A percentile compares a stretch with the other conserved stretches of the same genome.
phyloP scores from a whole-genome alignment of 2,113 vertebrate species.

The Heloderma charlesbogerti region DNA sequence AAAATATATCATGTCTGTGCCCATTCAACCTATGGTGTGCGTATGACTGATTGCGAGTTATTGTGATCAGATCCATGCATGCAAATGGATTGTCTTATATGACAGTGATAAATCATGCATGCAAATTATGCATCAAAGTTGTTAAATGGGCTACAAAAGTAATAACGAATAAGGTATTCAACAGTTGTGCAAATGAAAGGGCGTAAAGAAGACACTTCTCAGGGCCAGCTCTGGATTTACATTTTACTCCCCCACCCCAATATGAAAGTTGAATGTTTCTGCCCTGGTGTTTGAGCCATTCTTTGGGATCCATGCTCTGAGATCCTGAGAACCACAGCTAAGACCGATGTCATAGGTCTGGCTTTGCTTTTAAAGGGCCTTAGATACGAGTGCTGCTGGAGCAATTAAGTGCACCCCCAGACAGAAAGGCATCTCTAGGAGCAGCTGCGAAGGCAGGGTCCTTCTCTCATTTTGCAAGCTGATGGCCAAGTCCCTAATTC shows the following conservation, averaged over 20 bases:
- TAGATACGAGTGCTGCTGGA: background rate
- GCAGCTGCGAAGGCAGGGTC: background rate
- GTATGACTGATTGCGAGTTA: background rate
- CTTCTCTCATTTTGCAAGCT: background rate
- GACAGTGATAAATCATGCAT: background rate
- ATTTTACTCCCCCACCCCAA: background rate
- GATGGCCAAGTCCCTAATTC: background rate
- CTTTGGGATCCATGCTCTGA: background rate
- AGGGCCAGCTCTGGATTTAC: background rate
- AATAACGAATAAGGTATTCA: background rate
- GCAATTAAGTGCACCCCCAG: accelerated
- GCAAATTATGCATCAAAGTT: background rate
- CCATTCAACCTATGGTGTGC: background rate
- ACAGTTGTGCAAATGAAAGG: background rate
- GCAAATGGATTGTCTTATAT: background rate
- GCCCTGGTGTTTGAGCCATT: background rate
- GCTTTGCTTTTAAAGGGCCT: background rate
- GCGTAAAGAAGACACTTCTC: background rate
- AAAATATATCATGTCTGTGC: background rate
- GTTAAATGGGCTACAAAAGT: background rate
- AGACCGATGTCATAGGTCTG: too few relatives aligned
- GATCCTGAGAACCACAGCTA: background rate
- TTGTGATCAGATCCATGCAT: background rate
- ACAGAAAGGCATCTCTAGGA: background rate
- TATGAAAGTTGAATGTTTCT: background rate